Evolutionary conservation across 1,140 invertebrate genomes (phyloP).

Genomic region (Pseudomyrmex cubaensis): DNA sequence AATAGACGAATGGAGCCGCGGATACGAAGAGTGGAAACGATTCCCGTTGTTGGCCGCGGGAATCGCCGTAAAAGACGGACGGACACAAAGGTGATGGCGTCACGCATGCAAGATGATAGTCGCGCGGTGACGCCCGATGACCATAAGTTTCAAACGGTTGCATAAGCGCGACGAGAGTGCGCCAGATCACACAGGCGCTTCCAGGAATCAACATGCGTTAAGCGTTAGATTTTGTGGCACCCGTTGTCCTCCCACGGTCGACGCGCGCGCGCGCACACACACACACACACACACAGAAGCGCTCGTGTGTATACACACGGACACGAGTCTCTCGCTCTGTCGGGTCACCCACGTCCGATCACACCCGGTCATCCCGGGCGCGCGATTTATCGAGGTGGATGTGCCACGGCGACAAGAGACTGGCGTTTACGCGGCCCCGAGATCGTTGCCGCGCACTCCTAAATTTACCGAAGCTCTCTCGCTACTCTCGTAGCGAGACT

Average conservation of each 20-base stretch:
- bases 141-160: conserved; percentile 44
- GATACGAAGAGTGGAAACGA: not conserved
- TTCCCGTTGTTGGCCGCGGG: not conserved
- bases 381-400: conserved; percentile 51
- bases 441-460: conserved; percentile 30
- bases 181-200: conserved; percentile 37
- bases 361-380: conserved; percentile 26
- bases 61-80: conserved; percentile 32
- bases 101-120: no score
- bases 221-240: conserved; percentile 51
- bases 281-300: no score
- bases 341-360: conserved; percentile 47
- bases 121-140: conserved; percentile 18
- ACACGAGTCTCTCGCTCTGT: not conserved
- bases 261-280: not conserved
- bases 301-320: no score
- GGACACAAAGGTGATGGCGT: conserved; percentile 8
- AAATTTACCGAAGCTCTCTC: conserved; percentile 50
- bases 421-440: not conserved
- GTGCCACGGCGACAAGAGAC: conserved; percentile 27
- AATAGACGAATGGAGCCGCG: not conserved
- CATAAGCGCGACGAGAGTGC: conserved; percentile 15
- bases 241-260: conserved; percentile 36
- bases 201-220: conserved; percentile 38
- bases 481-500: conserved; percentile 2